Conservation (phyloP, 2,113 vertebrate genomes). For the Brienomyrus brachyistius region DNA sequence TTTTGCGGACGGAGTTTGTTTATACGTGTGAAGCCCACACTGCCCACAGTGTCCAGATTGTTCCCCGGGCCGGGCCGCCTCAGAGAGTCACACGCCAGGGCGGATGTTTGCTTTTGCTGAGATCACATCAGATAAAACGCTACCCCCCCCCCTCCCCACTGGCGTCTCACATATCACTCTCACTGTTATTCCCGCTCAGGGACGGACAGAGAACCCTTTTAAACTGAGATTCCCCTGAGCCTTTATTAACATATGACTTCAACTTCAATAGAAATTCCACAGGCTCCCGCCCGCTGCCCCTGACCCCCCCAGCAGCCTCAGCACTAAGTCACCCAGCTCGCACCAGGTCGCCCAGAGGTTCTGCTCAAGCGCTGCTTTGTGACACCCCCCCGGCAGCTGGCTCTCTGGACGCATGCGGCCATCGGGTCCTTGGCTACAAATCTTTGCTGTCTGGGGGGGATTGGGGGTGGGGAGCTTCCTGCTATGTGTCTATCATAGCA, state of each 20-base stretch:
- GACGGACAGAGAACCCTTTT: constrained; percentile 18
- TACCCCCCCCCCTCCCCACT: not conserved
- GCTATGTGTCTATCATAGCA: not conserved
- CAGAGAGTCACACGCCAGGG: constrained; percentile 39
- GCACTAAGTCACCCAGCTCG: not conserved
- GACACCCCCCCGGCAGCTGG: not conserved
- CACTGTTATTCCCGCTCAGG: constrained; percentile 19
- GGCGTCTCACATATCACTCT: constrained; percentile 30
- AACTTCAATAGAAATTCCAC: constrained; percentile 27
- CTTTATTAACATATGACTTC: constrained; percentile 31
- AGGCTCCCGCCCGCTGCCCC: not conserved
- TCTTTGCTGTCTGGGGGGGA: not conserved
- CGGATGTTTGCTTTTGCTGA: constrained; percentile 50
- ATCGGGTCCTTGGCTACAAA: not conserved
- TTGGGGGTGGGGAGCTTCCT: not conserved
- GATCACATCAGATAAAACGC: constrained; percentile 45
- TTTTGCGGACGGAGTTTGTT: not conserved
- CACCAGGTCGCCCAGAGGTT: constrained; percentile 22
- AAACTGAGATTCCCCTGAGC: constrained; percentile 30
- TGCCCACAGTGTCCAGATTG: constrained; percentile 23
- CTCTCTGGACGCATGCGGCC: not conserved
- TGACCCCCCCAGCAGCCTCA: not conserved
- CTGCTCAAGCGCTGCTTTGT: not conserved
- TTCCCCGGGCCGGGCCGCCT: constrained; percentile 37
- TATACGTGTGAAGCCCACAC: not conserved